These are phyloP conservation scores for Acronicta aceris DNA, from an alignment of 2,888 invertebrate genomes.

Conservation along the genomic window DNA sequence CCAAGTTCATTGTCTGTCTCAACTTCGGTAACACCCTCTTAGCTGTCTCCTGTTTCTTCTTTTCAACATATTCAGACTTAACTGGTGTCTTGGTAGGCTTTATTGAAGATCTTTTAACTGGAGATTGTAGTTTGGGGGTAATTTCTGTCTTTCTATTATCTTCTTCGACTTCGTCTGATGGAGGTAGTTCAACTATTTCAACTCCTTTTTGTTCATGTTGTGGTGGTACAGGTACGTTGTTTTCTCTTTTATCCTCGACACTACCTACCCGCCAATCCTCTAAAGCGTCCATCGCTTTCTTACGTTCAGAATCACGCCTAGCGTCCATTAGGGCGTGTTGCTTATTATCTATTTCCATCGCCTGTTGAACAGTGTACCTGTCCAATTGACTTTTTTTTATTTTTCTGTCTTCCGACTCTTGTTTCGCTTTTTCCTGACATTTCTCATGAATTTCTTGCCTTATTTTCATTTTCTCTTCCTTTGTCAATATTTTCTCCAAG, in stretches of 20 bases:
- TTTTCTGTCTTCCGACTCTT: slow-evolving; percentile 85
- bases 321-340: slow-evolving; percentile 90
- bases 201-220: slow-evolving; percentile 55
- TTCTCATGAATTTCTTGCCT: slow-evolving; percentile 89
- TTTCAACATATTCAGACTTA: slow-evolving; percentile 77
- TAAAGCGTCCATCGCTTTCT: slow-evolving; percentile 91
- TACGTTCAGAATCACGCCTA: slow-evolving; percentile 90
- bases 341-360: slow-evolving; percentile 84
- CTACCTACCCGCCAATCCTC: slow-evolving; percentile 88
- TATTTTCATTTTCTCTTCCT: slow-evolving; percentile 87
- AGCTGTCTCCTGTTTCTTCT: slow-evolving; percentile 74
- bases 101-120: slow-evolving; percentile 25
- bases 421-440: slow-evolving; percentile 87
- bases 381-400: slow-evolving; percentile 88
- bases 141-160: slow-evolving; percentile 34
- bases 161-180: slow-evolving; percentile 62
- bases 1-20: slow-evolving; percentile 89
- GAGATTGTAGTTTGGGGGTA: slow-evolving; percentile 21
- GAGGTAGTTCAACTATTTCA: slow-evolving; percentile 66
- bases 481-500: slow-evolving; percentile 88
- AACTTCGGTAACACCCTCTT: slow-evolving; percentile 87
- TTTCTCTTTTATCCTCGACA: slow-evolving; percentile 8
- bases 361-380: slow-evolving; percentile 84
- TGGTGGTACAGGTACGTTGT: slow-evolving; percentile 11
- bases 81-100: slow-evolving; percentile 63